Evolutionary conservation across 2,113 vertebrate genomes (phyloP).

Genomic region (Baryphthengus martii): DNA sequence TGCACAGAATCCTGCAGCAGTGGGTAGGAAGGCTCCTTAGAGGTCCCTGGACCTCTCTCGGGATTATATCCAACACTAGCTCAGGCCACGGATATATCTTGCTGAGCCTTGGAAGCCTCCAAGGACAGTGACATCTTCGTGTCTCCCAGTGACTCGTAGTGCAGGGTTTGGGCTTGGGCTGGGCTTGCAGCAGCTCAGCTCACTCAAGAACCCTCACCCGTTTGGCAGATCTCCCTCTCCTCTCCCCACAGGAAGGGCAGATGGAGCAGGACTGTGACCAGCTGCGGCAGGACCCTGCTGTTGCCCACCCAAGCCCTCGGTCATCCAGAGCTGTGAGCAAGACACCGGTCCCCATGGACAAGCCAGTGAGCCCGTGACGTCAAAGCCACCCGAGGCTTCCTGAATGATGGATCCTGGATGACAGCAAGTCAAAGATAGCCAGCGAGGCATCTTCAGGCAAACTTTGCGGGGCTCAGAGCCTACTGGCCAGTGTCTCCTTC

Average conservation of each 20-base stretch:
- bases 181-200: not conserved
- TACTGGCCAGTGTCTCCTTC: not conserved
- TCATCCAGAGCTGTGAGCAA: not conserved
- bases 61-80: not conserved
- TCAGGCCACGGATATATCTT: not conserved
- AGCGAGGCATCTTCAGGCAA: not conserved
- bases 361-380: rapidly evolving
- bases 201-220: rapidly evolving
- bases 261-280: not conserved
- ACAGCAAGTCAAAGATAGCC: not conserved
- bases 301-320: not conserved
- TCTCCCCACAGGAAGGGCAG: rapidly evolving
- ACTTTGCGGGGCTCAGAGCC: rapidly evolving
- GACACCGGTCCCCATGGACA: not conserved
- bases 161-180: not conserved
- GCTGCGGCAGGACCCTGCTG: not conserved
- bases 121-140: not conserved
- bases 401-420: no score
- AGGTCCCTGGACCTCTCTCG: not conserved
- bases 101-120: not conserved
- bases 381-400: not conserved
- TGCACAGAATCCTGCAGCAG: not conserved
- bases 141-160: rapidly evolving
- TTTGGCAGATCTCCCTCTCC: rapidly evolving
- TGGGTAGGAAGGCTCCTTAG: not conserved